These are phyloP conservation scores for Salpingus planirostris DNA, from an alignment of 2,888 invertebrate genomes.

Conservation along the genomic window DNA sequence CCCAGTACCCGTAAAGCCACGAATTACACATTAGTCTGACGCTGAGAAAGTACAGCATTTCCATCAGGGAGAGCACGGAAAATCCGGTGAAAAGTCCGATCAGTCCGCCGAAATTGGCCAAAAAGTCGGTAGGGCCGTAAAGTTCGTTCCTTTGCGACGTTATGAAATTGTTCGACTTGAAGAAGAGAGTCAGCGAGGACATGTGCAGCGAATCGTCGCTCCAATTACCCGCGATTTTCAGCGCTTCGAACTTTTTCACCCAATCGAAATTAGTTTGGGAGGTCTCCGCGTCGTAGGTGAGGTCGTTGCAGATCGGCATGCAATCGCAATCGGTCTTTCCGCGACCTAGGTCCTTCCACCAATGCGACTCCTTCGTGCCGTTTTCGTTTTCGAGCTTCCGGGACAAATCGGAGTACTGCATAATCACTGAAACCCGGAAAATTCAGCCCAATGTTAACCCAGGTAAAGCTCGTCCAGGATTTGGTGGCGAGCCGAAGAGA, in stretches of 20 bases:
- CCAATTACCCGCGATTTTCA: no score
- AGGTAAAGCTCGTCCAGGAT: no score
- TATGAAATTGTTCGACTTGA: slow-evolving; percentile 24
- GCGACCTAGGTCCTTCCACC: background rate
- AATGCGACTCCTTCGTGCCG: no score
- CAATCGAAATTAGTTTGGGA: slow-evolving; percentile 58
- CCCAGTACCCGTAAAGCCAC: slow-evolving; percentile 30
- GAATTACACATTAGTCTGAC: slow-evolving; percentile 38
- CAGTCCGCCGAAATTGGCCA: slow-evolving; percentile 60
- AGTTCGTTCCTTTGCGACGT: slow-evolving; percentile 36
- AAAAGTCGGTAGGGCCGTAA: slow-evolving; percentile 59
- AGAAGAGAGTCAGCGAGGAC: slow-evolving; percentile 24
- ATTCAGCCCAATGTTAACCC: no score
- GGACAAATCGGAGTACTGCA: no score
- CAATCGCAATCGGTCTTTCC: slow-evolving; percentile 42
- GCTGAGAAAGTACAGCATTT: slow-evolving; percentile 48
- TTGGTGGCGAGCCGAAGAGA: no score
- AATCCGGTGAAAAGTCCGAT: slow-evolving; percentile 45
- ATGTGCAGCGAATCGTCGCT: no score
- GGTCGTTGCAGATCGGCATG: slow-evolving; percentile 54
- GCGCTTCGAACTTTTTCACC: slow-evolving; percentile 24
- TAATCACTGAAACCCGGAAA: no score
- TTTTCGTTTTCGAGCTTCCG: no score
- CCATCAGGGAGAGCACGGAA: slow-evolving; percentile 42
- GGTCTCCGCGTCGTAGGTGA: slow-evolving; percentile 58